Conservation (phyloP, 1,140 invertebrate genomes). For the Drosophila guanche region DNA sequence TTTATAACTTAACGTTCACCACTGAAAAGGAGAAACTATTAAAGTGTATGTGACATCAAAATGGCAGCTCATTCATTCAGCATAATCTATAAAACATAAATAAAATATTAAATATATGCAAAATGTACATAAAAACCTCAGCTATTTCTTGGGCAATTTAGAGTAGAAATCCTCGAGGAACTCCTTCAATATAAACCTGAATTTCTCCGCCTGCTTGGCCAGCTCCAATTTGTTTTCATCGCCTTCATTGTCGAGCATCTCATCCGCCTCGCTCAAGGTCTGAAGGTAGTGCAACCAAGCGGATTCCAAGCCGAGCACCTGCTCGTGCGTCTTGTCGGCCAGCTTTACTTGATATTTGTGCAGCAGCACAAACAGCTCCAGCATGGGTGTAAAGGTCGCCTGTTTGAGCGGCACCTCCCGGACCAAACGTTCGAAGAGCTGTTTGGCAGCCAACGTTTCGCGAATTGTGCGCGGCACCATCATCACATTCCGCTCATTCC, state of each 20-base stretch:
- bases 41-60: no score
- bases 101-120: no score
- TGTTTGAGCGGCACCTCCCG: constrained; percentile 62
- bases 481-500: constrained; percentile 66
- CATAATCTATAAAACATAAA: no score
- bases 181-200: constrained; percentile 64
- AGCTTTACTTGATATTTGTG: constrained; percentile 71
- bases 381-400: constrained; percentile 52
- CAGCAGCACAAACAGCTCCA: constrained; percentile 73
- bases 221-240: constrained; percentile 54
- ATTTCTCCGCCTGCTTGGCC: constrained; percentile 61
- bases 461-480: constrained; percentile 70
- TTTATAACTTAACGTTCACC: neutral
- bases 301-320: constrained; percentile 53
- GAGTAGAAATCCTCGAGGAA: constrained; percentile 73
- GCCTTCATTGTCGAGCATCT: constrained; percentile 72
- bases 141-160: constrained; percentile 61
- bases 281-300: constrained; percentile 74
- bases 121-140: neutral
- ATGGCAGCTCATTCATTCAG: no score
- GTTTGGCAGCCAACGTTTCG: constrained; percentile 61
- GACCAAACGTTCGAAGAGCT: constrained; percentile 58
- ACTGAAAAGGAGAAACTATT: no score
- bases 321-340: constrained; percentile 44
- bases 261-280: constrained; percentile 63